These are phyloP conservation scores for Leucoraja erinaceus DNA, from an alignment of 2,113 vertebrate genomes.

Conservation along the genomic window DNA sequence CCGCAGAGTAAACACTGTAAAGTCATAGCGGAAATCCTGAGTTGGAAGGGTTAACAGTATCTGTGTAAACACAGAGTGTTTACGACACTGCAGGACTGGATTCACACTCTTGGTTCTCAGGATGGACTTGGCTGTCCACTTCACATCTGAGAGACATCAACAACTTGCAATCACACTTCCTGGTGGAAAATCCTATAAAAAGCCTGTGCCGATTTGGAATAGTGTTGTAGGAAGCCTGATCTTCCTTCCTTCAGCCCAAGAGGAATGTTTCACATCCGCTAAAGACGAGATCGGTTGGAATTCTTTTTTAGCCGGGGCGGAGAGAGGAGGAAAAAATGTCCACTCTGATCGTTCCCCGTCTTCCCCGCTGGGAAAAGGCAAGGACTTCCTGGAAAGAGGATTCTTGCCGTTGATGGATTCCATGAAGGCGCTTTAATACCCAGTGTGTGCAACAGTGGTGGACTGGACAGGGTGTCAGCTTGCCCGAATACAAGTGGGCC, in stretches of 20 bases:
- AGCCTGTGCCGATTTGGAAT: background rate
- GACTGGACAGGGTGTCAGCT: no score
- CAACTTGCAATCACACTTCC: conserved; percentile 4
- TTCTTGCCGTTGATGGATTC: no score
- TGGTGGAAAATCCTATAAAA: conserved; percentile 35
- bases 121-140: background rate
- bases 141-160: background rate
- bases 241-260: conserved; percentile 12
- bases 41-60: background rate
- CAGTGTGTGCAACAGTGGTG: no score
- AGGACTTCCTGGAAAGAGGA: conserved; percentile 24
- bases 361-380: background rate
- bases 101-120: background rate
- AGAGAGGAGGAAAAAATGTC: no score
- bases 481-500: no score
- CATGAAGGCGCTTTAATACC: no score
- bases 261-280: background rate
- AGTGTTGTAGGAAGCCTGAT: background rate
- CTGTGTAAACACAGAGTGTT: conserved; percentile 26
- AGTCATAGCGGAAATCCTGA: background rate
- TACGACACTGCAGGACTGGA: background rate
- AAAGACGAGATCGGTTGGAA: background rate
- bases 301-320: background rate
- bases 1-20: conserved; percentile 11
- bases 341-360: background rate